A percentile compares a stretch with the other conserved stretches of the same genome.
Evolutionary conservation across 35 echinoderm and acorn worm genomes (phyloP).

Genomic region (Holothuria glaberrima): DNA sequence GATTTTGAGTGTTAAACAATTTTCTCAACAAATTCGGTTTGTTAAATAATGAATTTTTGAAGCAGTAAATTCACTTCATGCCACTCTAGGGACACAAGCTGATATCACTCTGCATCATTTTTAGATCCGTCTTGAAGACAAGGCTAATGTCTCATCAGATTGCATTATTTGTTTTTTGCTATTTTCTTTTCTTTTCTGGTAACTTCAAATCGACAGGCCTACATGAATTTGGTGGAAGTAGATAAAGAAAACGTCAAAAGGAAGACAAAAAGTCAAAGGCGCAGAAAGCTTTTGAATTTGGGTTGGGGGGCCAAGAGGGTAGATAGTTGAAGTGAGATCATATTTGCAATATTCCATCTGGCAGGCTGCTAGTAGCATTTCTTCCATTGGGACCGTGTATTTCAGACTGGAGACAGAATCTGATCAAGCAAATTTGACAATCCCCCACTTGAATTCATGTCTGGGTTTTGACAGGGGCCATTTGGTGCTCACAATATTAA

Average conservation of each 20-base stretch:
- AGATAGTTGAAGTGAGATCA: conserved; percentile 25
- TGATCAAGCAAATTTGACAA: conserved; percentile 62
- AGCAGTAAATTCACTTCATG: conserved; percentile 58
- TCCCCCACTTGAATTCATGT: conserved; percentile 54
- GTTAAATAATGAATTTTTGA: conserved; percentile 65
- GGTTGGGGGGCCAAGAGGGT: conserved; percentile 38
- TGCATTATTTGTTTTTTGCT: conserved; percentile 30
- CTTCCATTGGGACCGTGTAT: conserved; percentile 26
- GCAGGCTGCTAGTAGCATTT: conserved; percentile 15
- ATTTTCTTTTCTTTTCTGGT: conserved; percentile 6
- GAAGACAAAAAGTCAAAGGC: not conserved
- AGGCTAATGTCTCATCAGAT: conserved; percentile 52
- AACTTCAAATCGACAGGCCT: conserved; percentile 52
- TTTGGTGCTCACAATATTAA: conserved; percentile 61
- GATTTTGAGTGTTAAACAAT: conserved; percentile 61
- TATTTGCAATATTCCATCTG: conserved; percentile 61
- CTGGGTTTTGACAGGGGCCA: conserved; percentile 58
- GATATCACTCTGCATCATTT: conserved; percentile 50
- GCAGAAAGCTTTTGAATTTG: conserved; percentile 18
- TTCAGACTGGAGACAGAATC: conserved; percentile 40
- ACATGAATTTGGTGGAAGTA: conserved; percentile 14
- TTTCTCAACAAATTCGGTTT: conserved; percentile 59
- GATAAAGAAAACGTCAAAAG: not conserved
- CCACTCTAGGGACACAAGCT: conserved; percentile 37
- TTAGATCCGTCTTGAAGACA: conserved; percentile 9